Conservation (phyloP, 2,888 invertebrate species). For the Drosophila fulvimacula region DNA sequence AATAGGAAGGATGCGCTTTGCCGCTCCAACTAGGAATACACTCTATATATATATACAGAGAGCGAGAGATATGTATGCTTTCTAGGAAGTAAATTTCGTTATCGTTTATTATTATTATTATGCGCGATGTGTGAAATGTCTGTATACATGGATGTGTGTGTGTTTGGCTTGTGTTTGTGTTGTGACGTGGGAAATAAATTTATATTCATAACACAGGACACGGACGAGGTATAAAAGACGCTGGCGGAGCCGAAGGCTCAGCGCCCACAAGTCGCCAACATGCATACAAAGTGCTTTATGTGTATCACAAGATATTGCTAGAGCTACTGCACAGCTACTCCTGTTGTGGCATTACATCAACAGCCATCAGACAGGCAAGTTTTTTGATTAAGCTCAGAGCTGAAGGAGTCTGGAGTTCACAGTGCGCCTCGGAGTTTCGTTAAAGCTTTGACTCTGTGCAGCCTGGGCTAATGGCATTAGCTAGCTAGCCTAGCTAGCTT, state of each 20-base stretch:
- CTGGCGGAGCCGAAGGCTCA: conserved; percentile 15
- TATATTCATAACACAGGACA: conserved; percentile 77
- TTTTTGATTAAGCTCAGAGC: conserved; percentile 71
- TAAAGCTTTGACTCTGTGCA: conserved; percentile 38
- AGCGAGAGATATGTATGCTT: conserved; percentile 26
- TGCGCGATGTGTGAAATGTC: conserved; percentile 77
- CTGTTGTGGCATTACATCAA: conserved; percentile 60
- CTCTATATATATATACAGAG: neutral
- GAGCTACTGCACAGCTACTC: neutral
- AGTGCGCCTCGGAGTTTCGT: conserved; percentile 35
- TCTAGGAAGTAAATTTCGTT: conserved; percentile 76
- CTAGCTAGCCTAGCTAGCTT: conserved; percentile 23
- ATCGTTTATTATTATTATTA: conserved; percentile 81
- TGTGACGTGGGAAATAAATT: conserved; percentile 80
- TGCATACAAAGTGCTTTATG: conserved; percentile 79
- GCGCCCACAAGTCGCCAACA: conserved; percentile 55
- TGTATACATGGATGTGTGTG: conserved; percentile 38
- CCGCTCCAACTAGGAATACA: conserved; percentile 21
- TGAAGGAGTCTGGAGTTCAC: conserved; percentile 22
- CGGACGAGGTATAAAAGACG: conserved; percentile 32
- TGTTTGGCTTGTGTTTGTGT: conserved; percentile 59
- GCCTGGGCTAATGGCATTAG: conserved; percentile 52
- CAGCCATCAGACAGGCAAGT: conserved; percentile 53
- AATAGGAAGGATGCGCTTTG: conserved; percentile 74
- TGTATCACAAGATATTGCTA: conserved; percentile 56